Percentiles rank a stretch among this genome's conserved stretches.
Evolutionary conservation across 2,113 vertebrate genomes (phyloP).

Genomic region (Sceloporus undulatus): DNA sequence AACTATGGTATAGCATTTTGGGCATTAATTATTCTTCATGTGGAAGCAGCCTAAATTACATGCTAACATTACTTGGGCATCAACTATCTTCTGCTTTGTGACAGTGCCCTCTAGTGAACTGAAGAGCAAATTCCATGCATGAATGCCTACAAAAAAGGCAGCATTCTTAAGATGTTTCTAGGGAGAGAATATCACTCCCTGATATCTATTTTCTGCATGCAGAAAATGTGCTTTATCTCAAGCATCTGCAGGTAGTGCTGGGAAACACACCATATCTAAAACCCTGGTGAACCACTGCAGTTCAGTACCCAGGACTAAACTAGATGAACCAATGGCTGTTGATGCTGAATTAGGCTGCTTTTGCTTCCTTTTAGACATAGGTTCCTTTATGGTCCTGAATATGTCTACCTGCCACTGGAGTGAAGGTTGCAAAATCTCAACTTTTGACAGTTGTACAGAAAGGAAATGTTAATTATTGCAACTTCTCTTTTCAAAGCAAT

Average conservation of each 20-base stretch:
- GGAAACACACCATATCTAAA: not conserved
- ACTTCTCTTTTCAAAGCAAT: not conserved
- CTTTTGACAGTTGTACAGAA: not conserved
- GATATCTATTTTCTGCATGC: not conserved
- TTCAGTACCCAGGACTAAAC: not conserved
- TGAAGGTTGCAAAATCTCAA: not conserved
- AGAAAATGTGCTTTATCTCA: not conserved
- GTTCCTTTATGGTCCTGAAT: not conserved
- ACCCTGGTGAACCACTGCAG: not conserved
- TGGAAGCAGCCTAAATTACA: not conserved
- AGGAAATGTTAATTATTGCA: not conserved
- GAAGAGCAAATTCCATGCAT: not conserved
- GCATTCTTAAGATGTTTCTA: too few relatives aligned
- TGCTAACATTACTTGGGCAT: not conserved
- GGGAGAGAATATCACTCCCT: not conserved
- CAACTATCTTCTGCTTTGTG: conserved; percentile 35
- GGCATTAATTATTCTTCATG: too few relatives aligned
- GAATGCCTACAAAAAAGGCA: not conserved
- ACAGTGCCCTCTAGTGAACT: conserved; percentile 63
- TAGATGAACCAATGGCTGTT: not conserved
- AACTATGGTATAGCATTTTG: too few relatives aligned
- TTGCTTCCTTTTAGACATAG: not conserved
- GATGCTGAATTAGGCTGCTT: not conserved
- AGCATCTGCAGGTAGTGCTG: not conserved
- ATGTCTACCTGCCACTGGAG: not conserved